A percentile compares a stretch with the other conserved stretches of the same genome.
These are phyloP conservation scores for Papilio glaucus DNA, from an alignment of 1,140 invertebrate genomes.

Conservation along the genomic window DNA sequence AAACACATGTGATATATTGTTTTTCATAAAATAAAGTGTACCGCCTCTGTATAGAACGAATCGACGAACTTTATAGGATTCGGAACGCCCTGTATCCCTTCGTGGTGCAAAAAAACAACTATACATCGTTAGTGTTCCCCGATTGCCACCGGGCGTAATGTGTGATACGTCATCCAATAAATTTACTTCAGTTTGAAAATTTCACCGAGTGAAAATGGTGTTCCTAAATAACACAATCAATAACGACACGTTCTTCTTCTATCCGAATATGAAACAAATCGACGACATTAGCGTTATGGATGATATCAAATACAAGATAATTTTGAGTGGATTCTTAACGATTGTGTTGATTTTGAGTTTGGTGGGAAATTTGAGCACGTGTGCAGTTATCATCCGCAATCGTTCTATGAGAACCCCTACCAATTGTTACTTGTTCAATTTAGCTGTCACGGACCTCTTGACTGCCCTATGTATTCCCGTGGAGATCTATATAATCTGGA, in stretches of 20 bases:
- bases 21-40: too few species aligned
- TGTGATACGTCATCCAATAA: constrained; percentile 8
- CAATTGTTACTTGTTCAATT: constrained; percentile 96
- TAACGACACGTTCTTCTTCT: constrained; percentile 25
- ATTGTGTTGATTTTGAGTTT: constrained; percentile 93
- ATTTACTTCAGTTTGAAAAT: constrained; percentile 4
- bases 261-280: constrained; percentile 33
- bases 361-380: constrained; percentile 95
- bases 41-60: neutral
- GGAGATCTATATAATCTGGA: constrained; percentile 94
- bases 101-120: neutral
- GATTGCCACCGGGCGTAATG: constrained; percentile 1
- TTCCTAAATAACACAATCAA: constrained; percentile 11
- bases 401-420: constrained; percentile 95
- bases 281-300: constrained; percentile 74
- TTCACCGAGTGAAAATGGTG: constrained; percentile 6
- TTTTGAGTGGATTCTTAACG: constrained; percentile 87
- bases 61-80: neutral
- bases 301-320: constrained; percentile 88
- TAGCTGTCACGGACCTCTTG: constrained; percentile 95
- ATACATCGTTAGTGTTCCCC: constrained; percentile 30
- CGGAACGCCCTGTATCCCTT: constrained; percentile 21
- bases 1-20: too few species aligned
- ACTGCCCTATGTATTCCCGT: constrained; percentile 90
- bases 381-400: constrained; percentile 95